These are phyloP conservation scores for Magallana angulata DNA, from an alignment of 1,140 invertebrate species.

Conservation along the genomic window DNA sequence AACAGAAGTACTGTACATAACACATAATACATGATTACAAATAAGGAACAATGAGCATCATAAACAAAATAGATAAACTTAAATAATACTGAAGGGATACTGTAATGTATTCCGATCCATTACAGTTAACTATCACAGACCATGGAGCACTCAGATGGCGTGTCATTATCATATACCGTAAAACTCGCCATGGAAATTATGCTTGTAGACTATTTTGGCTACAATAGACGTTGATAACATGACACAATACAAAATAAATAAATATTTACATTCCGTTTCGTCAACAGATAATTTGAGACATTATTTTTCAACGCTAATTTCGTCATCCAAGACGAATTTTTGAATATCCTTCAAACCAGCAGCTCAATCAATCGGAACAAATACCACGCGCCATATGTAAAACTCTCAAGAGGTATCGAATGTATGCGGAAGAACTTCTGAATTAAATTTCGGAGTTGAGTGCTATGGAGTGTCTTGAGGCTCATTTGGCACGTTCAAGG, in stretches of 20 bases:
- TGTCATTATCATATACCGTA: not conserved
- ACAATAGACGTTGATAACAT: too few relatives aligned
- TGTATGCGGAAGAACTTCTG: not conserved
- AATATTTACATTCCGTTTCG: too few relatives aligned
- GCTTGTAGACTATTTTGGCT: too few relatives aligned
- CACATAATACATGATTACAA: not conserved
- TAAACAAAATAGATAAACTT: not conserved
- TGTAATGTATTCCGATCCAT: not conserved
- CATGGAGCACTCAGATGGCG: not conserved
- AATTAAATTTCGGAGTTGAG: not conserved
- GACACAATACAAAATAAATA: too few relatives aligned
- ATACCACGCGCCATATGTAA: too few relatives aligned
- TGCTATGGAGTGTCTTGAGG: not conserved
- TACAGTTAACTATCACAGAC: not conserved
- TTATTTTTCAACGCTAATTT: too few relatives aligned
- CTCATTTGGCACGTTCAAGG: constrained; percentile 23
- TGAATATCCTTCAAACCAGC: too few relatives aligned
- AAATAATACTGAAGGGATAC: constrained; percentile 5
- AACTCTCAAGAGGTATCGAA: not conserved
- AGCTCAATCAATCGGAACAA: too few relatives aligned
- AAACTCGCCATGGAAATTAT: not conserved
- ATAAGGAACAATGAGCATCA: not conserved
- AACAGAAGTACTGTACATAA: not conserved
- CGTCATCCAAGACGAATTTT: too few relatives aligned
- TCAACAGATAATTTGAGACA: not conserved